These are phyloP conservation scores for Ciconia boyciana DNA, from an alignment of 2,113 vertebrate genomes.

Conservation along the genomic window DNA sequence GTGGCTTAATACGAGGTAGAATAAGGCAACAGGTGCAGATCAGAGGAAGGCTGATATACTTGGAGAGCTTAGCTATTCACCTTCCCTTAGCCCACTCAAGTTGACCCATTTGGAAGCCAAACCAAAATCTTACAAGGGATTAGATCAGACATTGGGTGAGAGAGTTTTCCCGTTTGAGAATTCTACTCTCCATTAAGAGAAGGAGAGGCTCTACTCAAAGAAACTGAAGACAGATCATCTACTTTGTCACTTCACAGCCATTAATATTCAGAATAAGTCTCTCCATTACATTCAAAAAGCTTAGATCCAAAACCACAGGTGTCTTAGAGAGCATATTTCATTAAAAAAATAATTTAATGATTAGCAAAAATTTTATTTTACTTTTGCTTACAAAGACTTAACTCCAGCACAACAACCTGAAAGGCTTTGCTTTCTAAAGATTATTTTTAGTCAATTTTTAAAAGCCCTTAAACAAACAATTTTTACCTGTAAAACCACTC, in stretches of 20 bases:
- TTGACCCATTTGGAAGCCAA: neutral
- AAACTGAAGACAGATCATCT: neutral
- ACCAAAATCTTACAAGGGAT: neutral
- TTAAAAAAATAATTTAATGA: neutral
- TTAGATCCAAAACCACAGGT: neutral
- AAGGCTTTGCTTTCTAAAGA: neutral
- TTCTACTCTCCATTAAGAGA: neutral
- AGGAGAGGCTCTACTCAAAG: neutral
- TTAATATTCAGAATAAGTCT: neutral
- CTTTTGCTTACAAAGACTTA: constrained; percentile 23
- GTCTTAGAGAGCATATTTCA: neutral
- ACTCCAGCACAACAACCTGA: neutral
- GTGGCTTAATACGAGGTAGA: neutral
- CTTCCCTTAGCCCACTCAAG: neutral
- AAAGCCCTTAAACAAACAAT: neutral
- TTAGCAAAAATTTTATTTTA: constrained; percentile 49
- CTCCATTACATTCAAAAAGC: neutral
- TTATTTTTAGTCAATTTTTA: neutral
- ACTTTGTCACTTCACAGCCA: neutral
- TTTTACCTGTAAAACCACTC: neutral
- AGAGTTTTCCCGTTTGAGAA: neutral
- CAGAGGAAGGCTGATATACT: neutral
- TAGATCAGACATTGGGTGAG: neutral
- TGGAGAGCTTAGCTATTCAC: neutral
- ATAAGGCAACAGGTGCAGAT: neutral